Base-by-base conservation (phyloP, 2,797 vertebrate species). In the Melanitta fusca region DNA sequence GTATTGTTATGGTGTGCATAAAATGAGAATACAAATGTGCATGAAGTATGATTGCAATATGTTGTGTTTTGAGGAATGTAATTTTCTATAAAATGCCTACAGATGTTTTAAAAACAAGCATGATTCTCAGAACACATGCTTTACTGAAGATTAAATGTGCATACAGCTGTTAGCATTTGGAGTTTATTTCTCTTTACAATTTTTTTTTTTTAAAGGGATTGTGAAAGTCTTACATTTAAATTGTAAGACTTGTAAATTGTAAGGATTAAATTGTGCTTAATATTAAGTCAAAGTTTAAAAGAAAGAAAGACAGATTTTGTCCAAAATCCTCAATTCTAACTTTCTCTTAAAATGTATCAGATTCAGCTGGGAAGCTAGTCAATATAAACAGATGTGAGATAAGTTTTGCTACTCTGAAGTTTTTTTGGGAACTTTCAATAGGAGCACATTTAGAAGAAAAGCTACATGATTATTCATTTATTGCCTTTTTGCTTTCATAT, bases 31-130 rank as follows among this genome's bases (percentile, higher is more conserved):
- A 80, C 57, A 14, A 65, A 21, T 78, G 45, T 56, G 27, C 65
- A 25, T 72, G 72, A 88, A 83, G n/a, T 60, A 11, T 89, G 90
- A 89, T 83, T 93, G 54, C 85, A 91, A 32, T 93, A 83, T 88
- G 80, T 54, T 89, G 39, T 0, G 19, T 93, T 90, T 73, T 75
- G 17, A 28, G 73, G 85, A 95, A 91, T 72, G 65, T 49, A 75
- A 75, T 89, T 92, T 95, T 93, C 70, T 72, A 45, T 88, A 78
- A 86, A 92, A 96, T 89, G 72, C 49, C 70, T 96, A 88, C 88
- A 95, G 85, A 93, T 88, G 64, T 94, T 96, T 91, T 92, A 81
- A 94, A 96, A 94, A 28, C 68, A 95, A 94, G 73, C 30, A 84
- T 39, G 19, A 75, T 75, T 95, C 30, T 91, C 62, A 62, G 66